Evolutionary conservation across 2,797 vertebrate genomes (phyloP).

Genomic region (Notolabrus celidotus): DNA sequence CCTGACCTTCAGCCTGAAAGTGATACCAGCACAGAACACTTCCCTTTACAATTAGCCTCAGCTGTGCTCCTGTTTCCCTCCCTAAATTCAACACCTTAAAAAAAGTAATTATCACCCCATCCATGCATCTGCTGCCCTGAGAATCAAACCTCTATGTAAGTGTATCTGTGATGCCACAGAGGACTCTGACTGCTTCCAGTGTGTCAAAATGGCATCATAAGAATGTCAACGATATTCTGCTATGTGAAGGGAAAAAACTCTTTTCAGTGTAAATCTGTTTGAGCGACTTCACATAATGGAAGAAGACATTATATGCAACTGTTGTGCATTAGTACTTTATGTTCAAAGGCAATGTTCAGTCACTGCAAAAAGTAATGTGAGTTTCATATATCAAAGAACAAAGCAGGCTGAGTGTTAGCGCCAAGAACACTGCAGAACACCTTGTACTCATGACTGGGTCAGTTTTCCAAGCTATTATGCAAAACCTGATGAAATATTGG

Average conservation of each 20-base stretch:
- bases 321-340: constrained; percentile 27
- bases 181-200: neutral
- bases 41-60: constrained; percentile 64
- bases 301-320: constrained; percentile 1
- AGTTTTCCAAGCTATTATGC: too few species aligned
- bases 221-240: constrained; percentile 13
- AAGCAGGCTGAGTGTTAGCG: neutral
- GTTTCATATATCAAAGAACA: constrained; percentile 19
- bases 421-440: constrained; percentile 13
- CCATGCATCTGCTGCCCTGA: neutral
- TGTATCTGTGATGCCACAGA: constrained; percentile 7
- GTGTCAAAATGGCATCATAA: constrained; percentile 8
- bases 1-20: constrained; percentile 53
- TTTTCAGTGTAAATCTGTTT: constrained; percentile 15
- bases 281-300: constrained; percentile 3
- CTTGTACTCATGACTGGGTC: neutral
- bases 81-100: constrained; percentile 15
- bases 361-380: constrained; percentile 9
- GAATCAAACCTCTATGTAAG: constrained; percentile 2
- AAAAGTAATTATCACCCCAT: constrained; percentile 3
- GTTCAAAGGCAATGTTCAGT: constrained; percentile 25
- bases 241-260: neutral
- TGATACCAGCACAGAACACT: constrained; percentile 59
- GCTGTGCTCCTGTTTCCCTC: constrained; percentile 22
- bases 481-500: too few species aligned